Base-by-base conservation (phyloP, 2,113 vertebrate species). In the Leucoraja erinaceus region DNA sequence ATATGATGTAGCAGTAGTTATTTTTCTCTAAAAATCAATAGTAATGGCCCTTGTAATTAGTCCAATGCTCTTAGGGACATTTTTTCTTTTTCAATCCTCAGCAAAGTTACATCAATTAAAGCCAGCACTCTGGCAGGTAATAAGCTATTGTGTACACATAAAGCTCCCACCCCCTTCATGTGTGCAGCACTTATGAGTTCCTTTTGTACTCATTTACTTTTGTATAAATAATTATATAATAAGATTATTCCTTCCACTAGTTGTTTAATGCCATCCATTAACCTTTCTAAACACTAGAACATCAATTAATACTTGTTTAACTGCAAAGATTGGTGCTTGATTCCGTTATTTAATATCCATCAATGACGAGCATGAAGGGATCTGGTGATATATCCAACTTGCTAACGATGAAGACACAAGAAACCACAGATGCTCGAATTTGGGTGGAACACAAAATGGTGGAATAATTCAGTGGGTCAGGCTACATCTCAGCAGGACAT, bases 21-120 rank as follows among this genome's bases (percentile, higher is more conserved):
- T 91, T 91, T 91, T 91, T 91, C 90, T 47, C 90, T 54, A 74
- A 28, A 72, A 91, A 72, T 91, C 90, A 72, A 91, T 91, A 74
- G 38, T 91, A 91, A 74, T 54, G 20, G 33, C 22, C 59, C 90
- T 91, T 91, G 90, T 91, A 91, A 91, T 91, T 91, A 91, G 90
- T 54, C 33, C 38, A 91, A 47, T 91, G 68, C 38, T 54, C 66
- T 28, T 74, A 47, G 90, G 38, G 33, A 33, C 22, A 47, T 28
- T 74, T 74, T 70, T 74, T 91, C 38, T 70, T 91, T 91, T 72
- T 54, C 38, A 70, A 47, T 38, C 33, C 72, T 10, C 33, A 74
- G 90, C 38, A 91, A 72, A 47, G 90, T 91, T 72, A 18, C 90
- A 72, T 72, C 90, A 91, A 91, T 91, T 91, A 91, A 88, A 72